These are phyloP conservation scores for Nomada ruficornis DNA, from an alignment of 2,888 invertebrate species.

Conservation along the genomic window DNA sequence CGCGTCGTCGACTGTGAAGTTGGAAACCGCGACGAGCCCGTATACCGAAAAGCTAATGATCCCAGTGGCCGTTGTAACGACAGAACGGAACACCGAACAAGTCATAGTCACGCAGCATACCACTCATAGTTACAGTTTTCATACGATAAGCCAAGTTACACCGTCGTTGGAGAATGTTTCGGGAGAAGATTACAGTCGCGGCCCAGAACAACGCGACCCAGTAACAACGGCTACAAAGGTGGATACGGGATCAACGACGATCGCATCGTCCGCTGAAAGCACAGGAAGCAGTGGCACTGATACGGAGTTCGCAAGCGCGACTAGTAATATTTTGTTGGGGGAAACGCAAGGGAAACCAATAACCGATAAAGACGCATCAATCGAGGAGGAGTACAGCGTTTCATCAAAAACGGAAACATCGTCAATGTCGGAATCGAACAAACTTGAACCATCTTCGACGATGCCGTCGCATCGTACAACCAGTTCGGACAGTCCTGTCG, in stretches of 20 bases:
- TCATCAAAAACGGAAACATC: background rate
- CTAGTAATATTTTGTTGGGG: too few relatives aligned
- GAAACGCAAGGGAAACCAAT: background rate
- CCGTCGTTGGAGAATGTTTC: background rate
- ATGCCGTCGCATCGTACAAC: background rate
- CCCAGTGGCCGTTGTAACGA: constrained; percentile 80
- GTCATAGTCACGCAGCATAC: background rate
- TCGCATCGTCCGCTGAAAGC: background rate
- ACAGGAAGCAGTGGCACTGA: background rate
- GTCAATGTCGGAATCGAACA: background rate
- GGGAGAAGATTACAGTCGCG: background rate
- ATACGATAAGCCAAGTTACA: constrained; percentile 8
- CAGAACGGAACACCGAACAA: constrained; percentile 70
- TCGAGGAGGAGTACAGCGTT: background rate
- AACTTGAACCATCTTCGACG: background rate
- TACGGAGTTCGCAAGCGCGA: too few relatives aligned
- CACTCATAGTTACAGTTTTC: constrained; percentile 11
- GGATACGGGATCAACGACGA: background rate
- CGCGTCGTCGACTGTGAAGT: background rate
- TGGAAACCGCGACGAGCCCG: constrained; percentile 7
- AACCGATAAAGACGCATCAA: background rate
- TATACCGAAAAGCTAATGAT: constrained; percentile 80
- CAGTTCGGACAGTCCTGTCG: background rate
- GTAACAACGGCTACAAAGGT: background rate
- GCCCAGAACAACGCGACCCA: too few relatives aligned